Evolutionary conservation across 2,888 invertebrate species (phyloP).

Genomic region (Seira musarum): DNA sequence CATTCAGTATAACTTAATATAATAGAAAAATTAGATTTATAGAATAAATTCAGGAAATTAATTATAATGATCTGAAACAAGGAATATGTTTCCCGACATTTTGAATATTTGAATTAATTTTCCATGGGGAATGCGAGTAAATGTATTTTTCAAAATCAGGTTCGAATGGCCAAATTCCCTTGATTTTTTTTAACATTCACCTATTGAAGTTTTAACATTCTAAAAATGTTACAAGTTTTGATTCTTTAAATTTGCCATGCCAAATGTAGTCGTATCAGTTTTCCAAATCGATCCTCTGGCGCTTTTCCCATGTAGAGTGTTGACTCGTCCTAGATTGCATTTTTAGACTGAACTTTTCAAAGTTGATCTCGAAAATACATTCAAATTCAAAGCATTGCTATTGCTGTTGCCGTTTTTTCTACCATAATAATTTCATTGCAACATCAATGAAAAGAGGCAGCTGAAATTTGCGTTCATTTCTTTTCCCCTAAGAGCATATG

Average conservation of each 20-base stretch:
- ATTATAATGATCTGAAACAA: background rate
- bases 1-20: too few relatives aligned
- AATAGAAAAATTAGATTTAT: too few relatives aligned
- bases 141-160: too few relatives aligned
- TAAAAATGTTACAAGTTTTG: too few relatives aligned
- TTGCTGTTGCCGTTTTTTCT: conserved; percentile 1
- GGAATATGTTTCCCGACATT: background rate
- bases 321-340: background rate
- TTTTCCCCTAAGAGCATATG: background rate
- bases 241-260: too few relatives aligned
- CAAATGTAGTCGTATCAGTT: too few relatives aligned
- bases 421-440: background rate
- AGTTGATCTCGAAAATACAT: background rate
- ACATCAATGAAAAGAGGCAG: background rate
- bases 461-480: background rate
- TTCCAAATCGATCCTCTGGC: too few relatives aligned
- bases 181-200: too few relatives aligned
- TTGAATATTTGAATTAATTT: conserved; percentile 24
- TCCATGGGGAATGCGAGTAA: conserved; percentile 12
- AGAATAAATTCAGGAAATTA: background rate
- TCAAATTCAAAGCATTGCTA: background rate
- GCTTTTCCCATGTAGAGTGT: too few relatives aligned
- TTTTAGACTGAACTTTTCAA: background rate
- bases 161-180: too few relatives aligned
- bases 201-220: too few relatives aligned